These are phyloP conservation scores for Toxotes chatareus DNA, from an alignment of 2,113 vertebrate genomes.

Conservation along the genomic window DNA sequence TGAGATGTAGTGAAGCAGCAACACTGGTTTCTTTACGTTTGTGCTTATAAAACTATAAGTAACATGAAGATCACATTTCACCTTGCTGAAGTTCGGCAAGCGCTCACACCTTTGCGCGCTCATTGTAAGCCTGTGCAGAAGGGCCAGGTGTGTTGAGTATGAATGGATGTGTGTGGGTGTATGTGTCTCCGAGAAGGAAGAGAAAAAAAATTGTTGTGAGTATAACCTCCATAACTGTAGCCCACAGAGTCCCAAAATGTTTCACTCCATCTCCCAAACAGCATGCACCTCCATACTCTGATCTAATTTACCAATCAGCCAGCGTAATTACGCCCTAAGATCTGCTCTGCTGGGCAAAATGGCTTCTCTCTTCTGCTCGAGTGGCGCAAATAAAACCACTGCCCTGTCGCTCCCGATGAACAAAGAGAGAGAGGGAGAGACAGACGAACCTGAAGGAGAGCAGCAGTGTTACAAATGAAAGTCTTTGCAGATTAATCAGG, in stretches of 20 bases:
- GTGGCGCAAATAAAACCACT: conserved; percentile 62
- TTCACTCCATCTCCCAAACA: conserved; percentile 35
- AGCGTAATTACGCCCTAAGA: conserved; percentile 71
- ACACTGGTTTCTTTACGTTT: background rate
- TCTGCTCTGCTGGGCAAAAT: conserved; percentile 69
- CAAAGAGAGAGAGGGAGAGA: conserved; percentile 24
- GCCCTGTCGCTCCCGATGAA: conserved; percentile 46
- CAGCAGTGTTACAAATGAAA: conserved; percentile 54
- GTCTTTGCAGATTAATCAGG: conserved; percentile 64
- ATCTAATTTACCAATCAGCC: conserved; percentile 81
- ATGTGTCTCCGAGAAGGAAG: background rate
- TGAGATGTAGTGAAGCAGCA: conserved; percentile 12
- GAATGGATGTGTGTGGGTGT: background rate
- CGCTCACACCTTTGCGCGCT: background rate
- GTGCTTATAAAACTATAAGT: background rate
- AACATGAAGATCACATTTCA: conserved; percentile 1
- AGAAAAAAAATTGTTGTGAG: too few species aligned
- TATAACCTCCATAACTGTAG: too few species aligned
- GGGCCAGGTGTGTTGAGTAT: background rate
- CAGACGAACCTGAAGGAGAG: conserved; percentile 33
- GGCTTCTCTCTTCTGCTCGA: conserved; percentile 67
- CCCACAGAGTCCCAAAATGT: conserved; percentile 1
- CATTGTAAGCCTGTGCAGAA: background rate
- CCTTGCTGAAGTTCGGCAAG: background rate
- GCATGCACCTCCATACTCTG: conserved; percentile 48